Evolutionary conservation across 2,113 vertebrate species (phyloP).

Genomic region (Hiodon tergisus): DNA sequence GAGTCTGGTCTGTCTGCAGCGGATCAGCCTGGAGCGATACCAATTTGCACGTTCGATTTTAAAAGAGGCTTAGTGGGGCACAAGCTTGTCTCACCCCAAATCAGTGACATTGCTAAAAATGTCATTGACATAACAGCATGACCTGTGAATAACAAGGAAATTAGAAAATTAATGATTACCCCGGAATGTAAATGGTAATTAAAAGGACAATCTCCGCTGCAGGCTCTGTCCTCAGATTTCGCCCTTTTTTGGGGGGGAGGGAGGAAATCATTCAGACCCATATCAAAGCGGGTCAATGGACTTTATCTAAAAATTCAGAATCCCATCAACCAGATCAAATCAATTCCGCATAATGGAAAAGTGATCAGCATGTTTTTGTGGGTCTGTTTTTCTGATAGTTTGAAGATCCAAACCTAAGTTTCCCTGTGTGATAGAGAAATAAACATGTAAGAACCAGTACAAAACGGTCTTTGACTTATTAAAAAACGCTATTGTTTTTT

Average conservation of each 20-base stretch:
- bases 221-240: slow-evolving; percentile 68
- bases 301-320: slow-evolving; percentile 43
- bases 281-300: slow-evolving; percentile 43
- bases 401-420: slow-evolving; percentile 41
- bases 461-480: too few species aligned
- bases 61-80: slow-evolving; percentile 8
- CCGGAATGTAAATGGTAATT: slow-evolving; percentile 78
- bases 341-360: slow-evolving; percentile 33
- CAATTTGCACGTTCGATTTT: too few species aligned
- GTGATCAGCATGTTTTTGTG: slow-evolving; percentile 40
- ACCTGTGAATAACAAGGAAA: slow-evolving; percentile 66
- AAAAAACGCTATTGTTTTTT: too few species aligned
- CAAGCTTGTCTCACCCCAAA: slow-evolving; percentile 35
- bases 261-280: slow-evolving; percentile 59
- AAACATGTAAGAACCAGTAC: too few species aligned
- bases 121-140: slow-evolving; percentile 46
- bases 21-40: too few species aligned
- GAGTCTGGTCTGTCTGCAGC: too few species aligned
- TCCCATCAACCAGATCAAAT: slow-evolving; percentile 38
- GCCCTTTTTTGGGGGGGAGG: slow-evolving; percentile 59
- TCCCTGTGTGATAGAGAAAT: neutral
- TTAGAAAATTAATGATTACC: slow-evolving; percentile 78
- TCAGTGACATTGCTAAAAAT: slow-evolving; percentile 44
- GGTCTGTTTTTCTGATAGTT: slow-evolving; percentile 52
- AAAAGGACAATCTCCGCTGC: slow-evolving; percentile 72